Conservation (phyloP, 30 jellyfish, hydroid and myxozoan species). For the Hydractinia echinata region DNA sequence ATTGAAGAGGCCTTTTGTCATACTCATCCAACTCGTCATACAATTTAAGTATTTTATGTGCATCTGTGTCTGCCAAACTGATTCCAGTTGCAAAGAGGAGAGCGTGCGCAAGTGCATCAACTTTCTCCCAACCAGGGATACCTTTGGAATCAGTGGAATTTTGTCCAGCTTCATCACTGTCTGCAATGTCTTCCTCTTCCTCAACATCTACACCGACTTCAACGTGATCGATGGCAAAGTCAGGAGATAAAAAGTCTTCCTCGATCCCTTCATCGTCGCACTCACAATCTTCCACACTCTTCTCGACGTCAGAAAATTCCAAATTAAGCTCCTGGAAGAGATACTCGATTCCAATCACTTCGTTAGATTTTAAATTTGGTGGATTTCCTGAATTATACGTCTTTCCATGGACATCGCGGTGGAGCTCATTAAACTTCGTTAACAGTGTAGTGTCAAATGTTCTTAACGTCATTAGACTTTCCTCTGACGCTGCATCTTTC, state of each 20-base stretch:
- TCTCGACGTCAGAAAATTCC: slow-evolving; percentile 1
- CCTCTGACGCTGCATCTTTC: slow-evolving; percentile 27
- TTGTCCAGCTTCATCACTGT: not conserved
- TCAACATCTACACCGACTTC: slow-evolving; percentile 4
- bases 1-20: slow-evolving; percentile 28
- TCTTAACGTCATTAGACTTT: not conserved
- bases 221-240: not conserved
- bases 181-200: slow-evolving; percentile 2
- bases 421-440: slow-evolving; percentile 14
- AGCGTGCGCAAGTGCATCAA: slow-evolving; percentile 29
- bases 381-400: not conserved
- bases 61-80: slow-evolving; percentile 19
- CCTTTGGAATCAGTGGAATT: slow-evolving; percentile 29
- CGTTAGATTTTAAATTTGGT: not conserved
- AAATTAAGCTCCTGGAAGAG: slow-evolving; percentile 8
- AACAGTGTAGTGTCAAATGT: not conserved
- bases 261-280: slow-evolving; percentile 20
- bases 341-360: slow-evolving; percentile 37
- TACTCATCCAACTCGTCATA: slow-evolving; percentile 22
- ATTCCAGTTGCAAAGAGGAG: slow-evolving; percentile 12
- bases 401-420: slow-evolving; percentile 12
- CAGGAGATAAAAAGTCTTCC: not conserved
- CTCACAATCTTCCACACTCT: slow-evolving; percentile 14
- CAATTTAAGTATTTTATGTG: slow-evolving; percentile 6
- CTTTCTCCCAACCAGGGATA: slow-evolving; percentile 38